Evolutionary conservation across 2,113 vertebrate species (phyloP).

Genomic region (Otocyon megalotis): DNA sequence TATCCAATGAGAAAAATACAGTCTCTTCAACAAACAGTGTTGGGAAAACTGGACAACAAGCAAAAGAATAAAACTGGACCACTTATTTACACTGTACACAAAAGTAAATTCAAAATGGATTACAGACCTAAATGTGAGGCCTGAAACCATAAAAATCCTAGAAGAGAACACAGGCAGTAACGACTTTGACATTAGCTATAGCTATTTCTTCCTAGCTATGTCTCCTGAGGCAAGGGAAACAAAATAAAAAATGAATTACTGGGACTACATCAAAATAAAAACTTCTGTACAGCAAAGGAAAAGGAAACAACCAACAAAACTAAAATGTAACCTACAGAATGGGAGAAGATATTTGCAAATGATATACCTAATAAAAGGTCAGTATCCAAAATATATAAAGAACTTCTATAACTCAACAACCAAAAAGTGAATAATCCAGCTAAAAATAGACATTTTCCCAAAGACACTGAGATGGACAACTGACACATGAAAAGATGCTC

Average conservation of each 20-base stretch:
- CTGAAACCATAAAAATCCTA: neutral
- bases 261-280: neutral
- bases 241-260: neutral
- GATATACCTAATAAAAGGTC: neutral
- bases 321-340: neutral
- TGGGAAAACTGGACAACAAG: neutral
- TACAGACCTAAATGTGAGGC: neutral
- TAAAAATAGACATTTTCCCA: neutral
- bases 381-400: neutral
- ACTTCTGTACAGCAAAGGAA: neutral
- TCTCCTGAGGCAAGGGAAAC: neutral
- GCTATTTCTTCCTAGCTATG: neutral
- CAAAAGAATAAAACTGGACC: neutral
- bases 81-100: neutral
- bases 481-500: neutral
- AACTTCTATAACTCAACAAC: neutral
- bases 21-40: neutral
- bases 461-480: neutral
- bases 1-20: neutral
- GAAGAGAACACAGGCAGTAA: neutral
- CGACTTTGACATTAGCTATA: neutral
- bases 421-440: neutral
- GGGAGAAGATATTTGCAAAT: neutral
- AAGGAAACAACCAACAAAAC: neutral
- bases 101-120: neutral